Evolutionary conservation across 2,888 invertebrate genomes (phyloP).

Genomic region (Caenorhabditis afra): DNA sequence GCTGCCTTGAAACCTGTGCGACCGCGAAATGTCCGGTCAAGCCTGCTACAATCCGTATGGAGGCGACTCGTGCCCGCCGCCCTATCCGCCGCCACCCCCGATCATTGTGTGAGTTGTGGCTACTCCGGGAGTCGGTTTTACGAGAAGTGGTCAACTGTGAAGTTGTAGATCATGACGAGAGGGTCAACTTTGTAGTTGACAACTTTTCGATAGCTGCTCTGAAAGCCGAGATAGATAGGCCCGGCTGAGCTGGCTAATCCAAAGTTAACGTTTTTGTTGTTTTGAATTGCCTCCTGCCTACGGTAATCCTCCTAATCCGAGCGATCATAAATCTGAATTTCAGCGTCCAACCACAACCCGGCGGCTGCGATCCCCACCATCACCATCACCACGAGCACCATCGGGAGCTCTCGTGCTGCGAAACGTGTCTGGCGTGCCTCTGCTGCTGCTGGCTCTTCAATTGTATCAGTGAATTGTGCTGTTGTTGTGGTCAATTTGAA

Average conservation of each 20-base stretch:
- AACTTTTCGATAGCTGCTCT: too few relatives aligned
- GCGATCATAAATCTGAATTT: too few relatives aligned
- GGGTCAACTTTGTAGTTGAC: too few relatives aligned
- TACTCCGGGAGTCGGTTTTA: neutral
- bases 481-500: constrained; percentile 12
- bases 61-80: neutral
- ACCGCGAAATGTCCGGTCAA: neutral
- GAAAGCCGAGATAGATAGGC: too few relatives aligned
- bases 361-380: constrained; percentile 40
- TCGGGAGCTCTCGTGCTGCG: constrained; percentile 32
- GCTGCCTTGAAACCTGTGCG: neutral
- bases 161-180: too few relatives aligned
- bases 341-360: too few relatives aligned
- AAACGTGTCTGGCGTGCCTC: constrained; percentile 27
- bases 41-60: neutral
- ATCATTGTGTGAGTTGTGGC: neutral
- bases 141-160: too few relatives aligned
- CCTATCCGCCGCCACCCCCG: constrained; percentile 4
- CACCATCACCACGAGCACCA: constrained; percentile 35
- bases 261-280: neutral
- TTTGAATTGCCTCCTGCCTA: too few relatives aligned
- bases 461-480: constrained; percentile 9
- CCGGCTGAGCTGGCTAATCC: neutral
- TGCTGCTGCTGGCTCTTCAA: constrained; percentile 24
- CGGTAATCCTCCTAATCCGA: too few relatives aligned